A percentile compares a stretch with the other conserved stretches of the same genome.
phyloP scores from a whole-genome alignment of 2,888 invertebrate species.

The Ceramica pisi region DNA sequence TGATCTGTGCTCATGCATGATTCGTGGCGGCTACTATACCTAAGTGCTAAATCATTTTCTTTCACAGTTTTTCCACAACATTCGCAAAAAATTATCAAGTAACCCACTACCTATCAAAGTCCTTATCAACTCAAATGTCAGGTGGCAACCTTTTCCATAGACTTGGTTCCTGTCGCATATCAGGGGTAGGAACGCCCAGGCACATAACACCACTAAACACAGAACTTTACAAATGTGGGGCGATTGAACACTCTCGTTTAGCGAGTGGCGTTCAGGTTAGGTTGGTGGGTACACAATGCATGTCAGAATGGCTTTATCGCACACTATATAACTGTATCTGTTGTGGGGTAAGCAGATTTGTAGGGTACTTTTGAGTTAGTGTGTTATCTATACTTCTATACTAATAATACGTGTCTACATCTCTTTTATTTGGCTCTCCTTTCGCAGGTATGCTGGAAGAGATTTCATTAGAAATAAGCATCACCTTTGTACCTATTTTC shows the following conservation, averaged over 20 bases:
- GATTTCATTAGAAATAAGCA: too few relatives aligned
- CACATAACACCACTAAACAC: conserved; percentile 38
- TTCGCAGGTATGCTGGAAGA: too few relatives aligned
- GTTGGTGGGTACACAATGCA: conserved; percentile 48
- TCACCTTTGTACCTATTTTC: too few relatives aligned
- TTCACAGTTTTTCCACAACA: not conserved
- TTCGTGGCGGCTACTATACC: too few relatives aligned
- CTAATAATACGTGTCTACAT: too few relatives aligned
- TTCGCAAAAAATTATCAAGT: conserved; percentile 8
- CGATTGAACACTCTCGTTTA: conserved; percentile 7
- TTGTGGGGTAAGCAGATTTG: conserved; percentile 22
- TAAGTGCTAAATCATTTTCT: too few relatives aligned
- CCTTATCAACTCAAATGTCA: conserved; percentile 55
- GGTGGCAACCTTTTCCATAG: conserved; percentile 46
- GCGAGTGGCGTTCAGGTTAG: conserved; percentile 15
- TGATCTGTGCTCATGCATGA: too few relatives aligned
- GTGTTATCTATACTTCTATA: too few relatives aligned
- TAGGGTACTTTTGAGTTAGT: conserved; percentile 15
- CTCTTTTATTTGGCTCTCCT: too few relatives aligned
- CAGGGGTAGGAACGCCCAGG: conserved; percentile 26
- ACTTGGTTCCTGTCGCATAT: conserved; percentile 26
- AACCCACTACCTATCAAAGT: conserved; percentile 23
- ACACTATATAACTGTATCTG: conserved; percentile 43
- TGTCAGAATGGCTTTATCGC: conserved; percentile 57
- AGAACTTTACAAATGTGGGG: conserved; percentile 18